A percentile compares a stretch with the other conserved stretches of the same genome.
Evolutionary conservation across 2,888 invertebrate species (phyloP).

Genomic region (Oscheius sp.): DNA sequence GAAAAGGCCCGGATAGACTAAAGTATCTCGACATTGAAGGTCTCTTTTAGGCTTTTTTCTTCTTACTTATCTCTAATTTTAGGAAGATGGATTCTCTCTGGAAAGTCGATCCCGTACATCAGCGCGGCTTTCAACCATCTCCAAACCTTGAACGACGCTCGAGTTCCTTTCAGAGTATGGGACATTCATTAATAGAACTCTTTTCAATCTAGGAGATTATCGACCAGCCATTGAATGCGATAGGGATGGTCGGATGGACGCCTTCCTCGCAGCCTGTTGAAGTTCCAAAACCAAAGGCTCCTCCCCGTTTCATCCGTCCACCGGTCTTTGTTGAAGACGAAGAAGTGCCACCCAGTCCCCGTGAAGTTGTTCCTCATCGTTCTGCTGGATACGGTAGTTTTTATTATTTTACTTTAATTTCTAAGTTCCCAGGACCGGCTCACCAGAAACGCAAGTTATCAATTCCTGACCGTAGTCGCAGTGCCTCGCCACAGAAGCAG

Average conservation of each 20-base stretch:
- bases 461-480: slow-evolving; percentile 63
- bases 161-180: slow-evolving; percentile 56
- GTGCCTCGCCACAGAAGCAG: slow-evolving; percentile 55
- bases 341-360: slow-evolving; percentile 64
- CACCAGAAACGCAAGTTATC: slow-evolving; percentile 67
- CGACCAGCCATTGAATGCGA: slow-evolving; percentile 65
- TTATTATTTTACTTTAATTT: neutral
- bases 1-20: slow-evolving; percentile 65
- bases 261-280: slow-evolving; percentile 53
- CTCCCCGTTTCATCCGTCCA: slow-evolving; percentile 46
- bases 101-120: slow-evolving; percentile 64
- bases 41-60: neutral
- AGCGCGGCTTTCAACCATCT: slow-evolving; percentile 67
- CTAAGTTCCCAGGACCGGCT: slow-evolving; percentile 55
- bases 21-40: slow-evolving; percentile 68
- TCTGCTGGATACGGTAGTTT: slow-evolving; percentile 66
- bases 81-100: slow-evolving; percentile 61
- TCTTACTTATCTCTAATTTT: neutral
- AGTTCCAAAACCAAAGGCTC: slow-evolving; percentile 41
- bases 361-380: slow-evolving; percentile 66
- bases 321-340: slow-evolving; percentile 57
- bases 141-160: slow-evolving; percentile 59
- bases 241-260: slow-evolving; percentile 66
- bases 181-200: too few relatives aligned
- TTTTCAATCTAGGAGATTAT: slow-evolving; percentile 47